These are phyloP conservation scores for Acropora tenuis DNA, from an alignment of 64 coral and sea anemone genomes.

Conservation along the genomic window DNA sequence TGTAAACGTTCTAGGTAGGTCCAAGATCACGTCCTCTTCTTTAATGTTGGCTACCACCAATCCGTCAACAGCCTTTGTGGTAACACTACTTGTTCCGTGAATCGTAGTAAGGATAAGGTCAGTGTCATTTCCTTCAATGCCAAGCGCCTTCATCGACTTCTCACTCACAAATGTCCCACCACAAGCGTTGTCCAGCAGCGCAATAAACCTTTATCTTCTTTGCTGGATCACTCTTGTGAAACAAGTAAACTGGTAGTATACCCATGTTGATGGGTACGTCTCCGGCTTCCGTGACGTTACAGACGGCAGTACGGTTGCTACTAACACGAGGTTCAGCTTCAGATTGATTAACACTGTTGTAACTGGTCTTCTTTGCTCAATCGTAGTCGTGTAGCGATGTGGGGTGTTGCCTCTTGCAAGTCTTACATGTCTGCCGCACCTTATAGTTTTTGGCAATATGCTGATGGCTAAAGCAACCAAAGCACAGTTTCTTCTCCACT, in stretches of 20 bases:
- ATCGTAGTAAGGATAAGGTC: slow-evolving; percentile 63
- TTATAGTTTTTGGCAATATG: slow-evolving; percentile 64
- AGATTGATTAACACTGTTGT: not conserved
- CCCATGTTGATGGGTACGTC: slow-evolving; percentile 58
- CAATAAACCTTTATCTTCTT: slow-evolving; percentile 70
- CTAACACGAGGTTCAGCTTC: not conserved
- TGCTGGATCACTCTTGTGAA: slow-evolving; percentile 31
- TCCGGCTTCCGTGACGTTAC: slow-evolving; percentile 45
- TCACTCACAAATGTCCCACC: slow-evolving; percentile 72
- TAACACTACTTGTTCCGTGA: slow-evolving; percentile 49
- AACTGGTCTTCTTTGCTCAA: not conserved
- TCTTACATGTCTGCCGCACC: slow-evolving; percentile 43
- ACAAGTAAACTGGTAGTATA: slow-evolving; percentile 61
- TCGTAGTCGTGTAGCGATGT: slow-evolving; percentile 61
- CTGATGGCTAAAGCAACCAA: slow-evolving; percentile 20
- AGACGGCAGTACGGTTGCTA: slow-evolving; percentile 23
- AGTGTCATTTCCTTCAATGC: slow-evolving; percentile 67
- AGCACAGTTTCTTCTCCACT: slow-evolving; percentile 55
- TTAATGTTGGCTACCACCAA: not conserved
- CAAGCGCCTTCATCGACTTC: slow-evolving; percentile 28
- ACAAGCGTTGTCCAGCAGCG: slow-evolving; percentile 75
- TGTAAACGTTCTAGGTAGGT: not conserved
- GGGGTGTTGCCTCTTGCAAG: slow-evolving; percentile 73
- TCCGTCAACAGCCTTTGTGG: slow-evolving; percentile 49
- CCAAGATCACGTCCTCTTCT: not conserved